Evolutionary conservation across 2,888 invertebrate genomes (phyloP), one percentile per base, ranked within the genome.

Genomic region (Amiota communis): DNA sequence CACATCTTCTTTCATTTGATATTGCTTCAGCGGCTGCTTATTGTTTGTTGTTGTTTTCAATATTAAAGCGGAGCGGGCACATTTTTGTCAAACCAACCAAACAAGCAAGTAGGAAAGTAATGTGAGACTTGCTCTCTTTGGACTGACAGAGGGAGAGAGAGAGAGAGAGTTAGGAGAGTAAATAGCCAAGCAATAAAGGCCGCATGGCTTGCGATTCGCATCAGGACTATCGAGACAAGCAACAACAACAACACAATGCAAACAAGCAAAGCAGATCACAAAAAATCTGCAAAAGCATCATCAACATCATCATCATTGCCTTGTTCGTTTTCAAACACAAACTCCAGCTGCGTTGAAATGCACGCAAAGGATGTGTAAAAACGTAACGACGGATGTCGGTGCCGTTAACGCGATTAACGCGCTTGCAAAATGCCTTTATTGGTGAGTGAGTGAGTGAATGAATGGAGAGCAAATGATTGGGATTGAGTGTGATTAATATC

Each of bases 261-360:
- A 51, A 51, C 53, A 36, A 6, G 36, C 36, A 36, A 36, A 6
- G 36, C 36, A 36, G 36, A 36, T 36, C 36, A 36, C 36, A 36
- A 36, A 36, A 36, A 36, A 36, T 36, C 36, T 36, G 36, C 36
- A 6, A 36, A 36, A 36, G 36, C 36, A 36, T 36, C 36, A 36
- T 2, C n/a, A n/a, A 23, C 23, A 23, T 23, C 36, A 36, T 36
- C 36, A 36, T 36, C 36, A 36, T 36, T 36, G 6, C 36, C 36
- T 36, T 36, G 4, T 2, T 36, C 36, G 36, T 15, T 12, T 8
- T 65, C 53, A 53, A 48, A 65, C 36, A 36, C 36, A 17, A 15
- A 65, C 20, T 65, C 49, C 65, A 65, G 65, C 65, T 65, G 65
- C 65, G 47, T 17, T 46, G n/a, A 65, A 65, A 65, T 47, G 49